Evolutionary conservation across 2,888 invertebrate genomes (phyloP).

Genomic region (Drosophila kanekoi): DNA sequence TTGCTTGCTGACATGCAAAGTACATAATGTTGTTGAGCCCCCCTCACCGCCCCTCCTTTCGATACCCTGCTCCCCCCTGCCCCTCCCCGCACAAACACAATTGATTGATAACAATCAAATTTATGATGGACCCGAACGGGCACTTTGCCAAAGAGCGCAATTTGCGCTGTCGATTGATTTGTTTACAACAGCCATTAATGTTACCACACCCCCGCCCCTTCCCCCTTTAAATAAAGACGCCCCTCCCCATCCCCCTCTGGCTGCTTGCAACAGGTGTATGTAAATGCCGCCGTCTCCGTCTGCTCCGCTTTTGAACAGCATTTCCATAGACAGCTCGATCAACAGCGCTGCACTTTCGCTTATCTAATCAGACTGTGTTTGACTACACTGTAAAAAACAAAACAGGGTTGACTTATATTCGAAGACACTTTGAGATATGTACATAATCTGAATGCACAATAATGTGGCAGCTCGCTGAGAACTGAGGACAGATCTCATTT

Average conservation of each 20-base stretch:
- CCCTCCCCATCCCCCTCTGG: accelerated
- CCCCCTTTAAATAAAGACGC: neutral
- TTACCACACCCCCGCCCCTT: conserved; percentile 19
- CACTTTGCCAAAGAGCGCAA: conserved; percentile 55
- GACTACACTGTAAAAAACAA: conserved; percentile 10
- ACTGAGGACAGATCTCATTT: too few species aligned
- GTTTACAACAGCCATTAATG: conserved; percentile 78
- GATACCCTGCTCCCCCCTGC: too few species aligned
- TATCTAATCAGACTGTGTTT: conserved; percentile 54
- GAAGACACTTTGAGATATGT: too few species aligned
- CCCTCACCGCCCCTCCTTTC: neutral
- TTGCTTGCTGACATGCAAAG: conserved; percentile 83
- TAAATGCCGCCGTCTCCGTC: conserved; percentile 57
- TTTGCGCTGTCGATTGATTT: conserved; percentile 75
- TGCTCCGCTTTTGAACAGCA: conserved; percentile 24
- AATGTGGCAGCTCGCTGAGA: too few species aligned
- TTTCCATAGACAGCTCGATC: conserved; percentile 41
- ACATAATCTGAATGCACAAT: too few species aligned
- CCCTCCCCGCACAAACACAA: neutral
- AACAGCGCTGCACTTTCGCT: conserved; percentile 47
- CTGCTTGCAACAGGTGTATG: conserved; percentile 50
- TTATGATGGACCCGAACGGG: conserved; percentile 29
- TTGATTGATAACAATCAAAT: conserved; percentile 69
- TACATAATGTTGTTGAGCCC: conserved; percentile 72
- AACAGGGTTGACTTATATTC: too few species aligned